A percentile compares a stretch with the other conserved stretches of the same genome.
Conservation (phyloP, 2,888 invertebrate genomes). For the Unio pictorum region DNA sequence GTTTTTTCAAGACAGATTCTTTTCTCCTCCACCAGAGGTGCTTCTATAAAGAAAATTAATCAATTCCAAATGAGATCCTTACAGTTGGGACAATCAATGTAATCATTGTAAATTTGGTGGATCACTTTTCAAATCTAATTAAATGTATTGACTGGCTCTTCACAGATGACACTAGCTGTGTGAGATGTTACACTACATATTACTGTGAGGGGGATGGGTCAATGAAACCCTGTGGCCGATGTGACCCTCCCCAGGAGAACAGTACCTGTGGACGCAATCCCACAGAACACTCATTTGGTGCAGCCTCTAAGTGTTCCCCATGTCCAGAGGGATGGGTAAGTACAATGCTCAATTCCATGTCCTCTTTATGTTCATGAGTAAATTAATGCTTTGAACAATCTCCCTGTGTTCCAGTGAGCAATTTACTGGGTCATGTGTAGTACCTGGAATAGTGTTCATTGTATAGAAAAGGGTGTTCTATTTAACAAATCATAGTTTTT, state of each 20-base stretch:
- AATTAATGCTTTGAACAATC: no score
- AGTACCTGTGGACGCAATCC: slow-evolving; percentile 43
- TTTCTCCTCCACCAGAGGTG: no score
- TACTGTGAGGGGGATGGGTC: slow-evolving; percentile 54
- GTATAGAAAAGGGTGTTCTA: no score
- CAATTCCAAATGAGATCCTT: no score
- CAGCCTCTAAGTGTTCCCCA: slow-evolving; percentile 33
- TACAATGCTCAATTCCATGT: not conserved
- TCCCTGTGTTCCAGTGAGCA: no score
- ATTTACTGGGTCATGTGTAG: no score
- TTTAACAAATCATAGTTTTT: no score
- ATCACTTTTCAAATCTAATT: not conserved
- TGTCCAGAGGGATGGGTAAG: slow-evolving; percentile 56
- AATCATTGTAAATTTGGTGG: not conserved
- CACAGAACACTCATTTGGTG: slow-evolving; percentile 55
- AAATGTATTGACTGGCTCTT: not conserved
- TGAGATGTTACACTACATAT: slow-evolving; percentile 48
- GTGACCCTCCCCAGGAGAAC: slow-evolving; percentile 35
- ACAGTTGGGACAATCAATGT: not conserved
- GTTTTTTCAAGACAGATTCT: no score
- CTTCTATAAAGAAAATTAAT: no score
- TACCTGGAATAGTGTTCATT: no score
- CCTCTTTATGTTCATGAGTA: no score
- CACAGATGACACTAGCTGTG: slow-evolving; percentile 51
- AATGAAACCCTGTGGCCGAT: slow-evolving; percentile 46